Evolutionary conservation across 2,797 vertebrate genomes (phyloP).

Genomic region (Poecilia picta): DNA sequence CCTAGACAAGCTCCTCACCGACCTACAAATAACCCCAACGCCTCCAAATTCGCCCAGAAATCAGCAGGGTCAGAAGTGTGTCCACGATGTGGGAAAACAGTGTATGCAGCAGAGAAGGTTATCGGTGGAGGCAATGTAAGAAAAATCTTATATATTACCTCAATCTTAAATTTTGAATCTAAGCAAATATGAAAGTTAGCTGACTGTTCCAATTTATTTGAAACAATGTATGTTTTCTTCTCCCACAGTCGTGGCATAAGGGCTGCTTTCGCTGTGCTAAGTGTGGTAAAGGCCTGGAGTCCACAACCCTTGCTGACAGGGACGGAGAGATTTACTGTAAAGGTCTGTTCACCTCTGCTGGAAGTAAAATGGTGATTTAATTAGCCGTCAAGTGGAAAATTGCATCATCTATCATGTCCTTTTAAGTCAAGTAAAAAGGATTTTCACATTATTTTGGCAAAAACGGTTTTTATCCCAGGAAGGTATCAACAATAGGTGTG

Average conservation of each 20-base stretch:
- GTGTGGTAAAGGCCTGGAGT: constrained; percentile 96
- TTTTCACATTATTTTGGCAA: not conserved
- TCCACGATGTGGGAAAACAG: constrained; percentile 88
- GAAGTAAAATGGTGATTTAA: not conserved
- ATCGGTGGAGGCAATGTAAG: constrained; percentile 94
- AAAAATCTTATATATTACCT: not conserved
- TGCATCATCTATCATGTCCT: not conserved
- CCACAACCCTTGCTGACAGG: constrained; percentile 94
- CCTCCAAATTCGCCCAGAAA: constrained; percentile 90
- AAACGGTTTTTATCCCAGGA: not conserved
- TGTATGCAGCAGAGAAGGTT: constrained; percentile 95
- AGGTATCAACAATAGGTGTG: not conserved
- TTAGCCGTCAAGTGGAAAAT: not conserved
- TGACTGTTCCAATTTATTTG: not conserved
- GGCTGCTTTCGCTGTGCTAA: constrained; percentile 95
- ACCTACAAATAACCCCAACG: constrained; percentile 88
- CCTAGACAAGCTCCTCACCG: constrained; percentile 81
- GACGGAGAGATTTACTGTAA: constrained; percentile 95
- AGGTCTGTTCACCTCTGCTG: constrained; percentile 59
- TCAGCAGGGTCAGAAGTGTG: constrained; percentile 86
- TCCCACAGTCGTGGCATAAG: constrained; percentile 93
- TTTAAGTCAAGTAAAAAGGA: not conserved
- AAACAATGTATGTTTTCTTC: not conserved
- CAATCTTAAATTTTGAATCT: not conserved
- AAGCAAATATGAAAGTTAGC: not conserved